Evolutionary conservation across 2,797 vertebrate species (phyloP), one percentile per base, ranked within the genome.

Genomic region (Sebastes ruberrimus): DNA sequence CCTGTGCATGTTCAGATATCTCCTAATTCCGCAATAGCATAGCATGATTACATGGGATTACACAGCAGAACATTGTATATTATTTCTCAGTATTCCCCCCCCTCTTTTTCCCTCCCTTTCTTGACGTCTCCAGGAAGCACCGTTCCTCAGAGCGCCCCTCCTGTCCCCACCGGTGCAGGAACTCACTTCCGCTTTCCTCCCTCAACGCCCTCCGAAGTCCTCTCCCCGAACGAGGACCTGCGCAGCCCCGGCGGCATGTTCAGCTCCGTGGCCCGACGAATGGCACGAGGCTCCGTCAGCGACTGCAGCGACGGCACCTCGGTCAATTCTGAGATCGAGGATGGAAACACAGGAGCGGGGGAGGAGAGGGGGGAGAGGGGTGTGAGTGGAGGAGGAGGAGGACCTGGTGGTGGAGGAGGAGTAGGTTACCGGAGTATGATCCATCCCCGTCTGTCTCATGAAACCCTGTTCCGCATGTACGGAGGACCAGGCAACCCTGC

Each of bases 251-350:
- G 95, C 7, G 52, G 95, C 89, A 88, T 97, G 94, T 96, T 95
- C 86, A 96, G 96, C 2, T 95, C 96, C 0, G 96, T 98, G 90
- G 96, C 95, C 2, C 95, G 97, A 0, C 95, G 97, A 5, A 92
- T 97, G 89, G 97, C 96, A 0, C 96, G 97, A 0, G 97, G 97
- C 69, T 98, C 97, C 0, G 97, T 98, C 87, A 98, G 97, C 42
- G 97, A 98, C 93, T 98, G 97, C 94, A 98, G 97, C 0, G 97
- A 98, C 4, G 97, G 97, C 81, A 96, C 97, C 25, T 97, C 97
- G 0, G 96, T 95, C 83, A 97, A 97, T 5, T 98, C 97, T 0
- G 97, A 98, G 89, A 94, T 97, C 2, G 97, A 98, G 87, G 97
- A 98, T 55, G 96, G 96, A 64, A 95, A 93, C 32, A 86, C 93